Evolutionary conservation across 2,888 invertebrate species (phyloP).

Genomic region (Junonia oenone): DNA sequence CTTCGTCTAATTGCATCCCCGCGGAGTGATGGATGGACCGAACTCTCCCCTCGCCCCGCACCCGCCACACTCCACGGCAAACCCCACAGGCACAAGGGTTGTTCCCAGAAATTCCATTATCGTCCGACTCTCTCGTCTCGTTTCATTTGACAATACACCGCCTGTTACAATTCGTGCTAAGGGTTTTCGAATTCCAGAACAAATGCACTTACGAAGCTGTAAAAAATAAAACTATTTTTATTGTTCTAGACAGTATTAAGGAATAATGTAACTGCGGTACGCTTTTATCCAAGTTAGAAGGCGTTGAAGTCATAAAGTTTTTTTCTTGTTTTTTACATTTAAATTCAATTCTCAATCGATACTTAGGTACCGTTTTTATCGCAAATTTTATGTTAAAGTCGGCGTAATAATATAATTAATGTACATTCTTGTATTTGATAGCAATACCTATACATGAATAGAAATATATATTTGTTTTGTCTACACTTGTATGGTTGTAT

Average conservation of each 20-base stretch:
- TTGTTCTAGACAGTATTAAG: constrained; percentile 27
- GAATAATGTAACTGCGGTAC: neutral
- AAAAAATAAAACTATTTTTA: constrained; percentile 22
- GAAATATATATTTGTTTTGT: too few species aligned
- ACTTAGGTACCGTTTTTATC: too few species aligned
- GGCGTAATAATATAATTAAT: too few species aligned
- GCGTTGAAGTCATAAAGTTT: too few species aligned
- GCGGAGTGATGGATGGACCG: constrained; percentile 69
- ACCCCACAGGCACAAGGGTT: constrained; percentile 66
- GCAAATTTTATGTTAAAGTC: too few species aligned
- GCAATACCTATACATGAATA: neutral
- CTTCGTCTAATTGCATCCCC: constrained; percentile 57
- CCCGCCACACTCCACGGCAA: constrained; percentile 45
- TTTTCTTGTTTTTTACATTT: too few species aligned
- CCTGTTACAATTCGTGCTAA: constrained; percentile 40
- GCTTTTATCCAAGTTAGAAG: neutral
- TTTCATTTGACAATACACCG: constrained; percentile 58
- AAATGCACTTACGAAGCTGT: constrained; percentile 24
- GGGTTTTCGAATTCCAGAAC: constrained; percentile 43
- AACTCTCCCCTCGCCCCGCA: constrained; percentile 38
- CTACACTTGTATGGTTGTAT: too few species aligned
- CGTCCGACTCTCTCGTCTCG: constrained; percentile 40
- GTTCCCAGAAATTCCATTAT: constrained; percentile 77
- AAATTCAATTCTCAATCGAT: too few species aligned
- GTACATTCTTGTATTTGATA: neutral